Evolutionary conservation across 2,113 vertebrate species (phyloP).

Genomic region (Tonatia bakeri): DNA sequence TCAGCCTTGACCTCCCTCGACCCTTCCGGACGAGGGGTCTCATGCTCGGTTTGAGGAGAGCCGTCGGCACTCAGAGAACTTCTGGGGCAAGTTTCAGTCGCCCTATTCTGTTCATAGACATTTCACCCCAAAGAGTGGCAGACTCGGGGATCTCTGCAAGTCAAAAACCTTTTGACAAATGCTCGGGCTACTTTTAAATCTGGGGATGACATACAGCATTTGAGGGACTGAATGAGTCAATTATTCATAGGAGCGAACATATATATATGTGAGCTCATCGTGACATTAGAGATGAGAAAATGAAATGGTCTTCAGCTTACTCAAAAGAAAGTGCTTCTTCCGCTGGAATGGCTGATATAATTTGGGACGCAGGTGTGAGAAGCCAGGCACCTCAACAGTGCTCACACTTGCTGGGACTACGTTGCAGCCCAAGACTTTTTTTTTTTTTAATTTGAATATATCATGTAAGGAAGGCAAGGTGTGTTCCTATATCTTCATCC

Average conservation of each 20-base stretch:
- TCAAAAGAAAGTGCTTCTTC: too few species aligned
- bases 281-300: not conserved
- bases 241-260: too few species aligned
- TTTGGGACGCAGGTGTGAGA: not conserved
- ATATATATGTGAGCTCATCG: accelerated
- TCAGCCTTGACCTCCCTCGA: not conserved
- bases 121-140: not conserved
- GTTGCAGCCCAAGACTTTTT: too few species aligned
- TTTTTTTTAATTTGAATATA: not conserved
- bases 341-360: too few species aligned
- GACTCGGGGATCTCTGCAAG: not conserved
- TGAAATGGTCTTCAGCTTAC: not conserved
- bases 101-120: accelerated
- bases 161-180: not conserved
- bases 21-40: accelerated
- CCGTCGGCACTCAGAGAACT: accelerated
- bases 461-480: not conserved
- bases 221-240: not conserved
- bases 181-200: not conserved
- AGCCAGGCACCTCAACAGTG: accelerated
- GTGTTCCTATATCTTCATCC: too few species aligned
- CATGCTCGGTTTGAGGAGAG: accelerated
- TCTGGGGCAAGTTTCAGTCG: not conserved
- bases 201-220: not conserved
- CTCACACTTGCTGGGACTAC: not conserved